Conservation (phyloP, 2,888 invertebrate genomes). For the Drosophila borealis region DNA sequence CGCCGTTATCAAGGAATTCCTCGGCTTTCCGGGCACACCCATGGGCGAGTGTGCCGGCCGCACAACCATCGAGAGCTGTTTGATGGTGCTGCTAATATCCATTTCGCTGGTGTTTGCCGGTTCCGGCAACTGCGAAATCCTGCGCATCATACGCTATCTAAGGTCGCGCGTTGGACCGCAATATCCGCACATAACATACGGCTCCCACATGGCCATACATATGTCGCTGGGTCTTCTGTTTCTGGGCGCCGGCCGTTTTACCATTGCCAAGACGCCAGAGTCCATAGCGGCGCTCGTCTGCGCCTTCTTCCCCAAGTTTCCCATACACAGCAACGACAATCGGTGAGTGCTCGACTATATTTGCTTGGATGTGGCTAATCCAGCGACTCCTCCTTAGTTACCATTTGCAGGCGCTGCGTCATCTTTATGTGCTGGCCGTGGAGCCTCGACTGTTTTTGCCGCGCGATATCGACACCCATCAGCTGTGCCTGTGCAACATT, state of each 20-base stretch:
- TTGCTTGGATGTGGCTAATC: not conserved
- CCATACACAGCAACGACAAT: conserved; percentile 98
- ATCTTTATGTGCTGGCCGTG: conserved; percentile 97
- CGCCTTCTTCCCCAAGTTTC: conserved; percentile 98
- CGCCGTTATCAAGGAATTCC: conserved; percentile 82
- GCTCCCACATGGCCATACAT: conserved; percentile 97
- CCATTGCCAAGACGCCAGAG: conserved; percentile 92
- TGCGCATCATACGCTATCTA: conserved; percentile 94
- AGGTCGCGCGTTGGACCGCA: conserved; percentile 91
- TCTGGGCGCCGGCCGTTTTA: conserved; percentile 96
- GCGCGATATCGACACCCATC: conserved; percentile 92
- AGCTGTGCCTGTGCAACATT: conserved; percentile 93
- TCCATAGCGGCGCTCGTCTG: conserved; percentile 96
- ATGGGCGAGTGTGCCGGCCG: conserved; percentile 95
- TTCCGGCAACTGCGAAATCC: conserved; percentile 93
- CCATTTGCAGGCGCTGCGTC: conserved; percentile 98
- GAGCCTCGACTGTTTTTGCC: conserved; percentile 96
- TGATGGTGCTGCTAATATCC: conserved; percentile 93
- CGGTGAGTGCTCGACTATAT: conserved; percentile 86
- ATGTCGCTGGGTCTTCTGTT: conserved; percentile 97
- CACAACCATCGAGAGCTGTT: conserved; percentile 94
- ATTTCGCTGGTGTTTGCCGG: conserved; percentile 93
- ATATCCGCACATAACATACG: conserved; percentile 92
- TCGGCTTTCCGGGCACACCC: conserved; percentile 87
- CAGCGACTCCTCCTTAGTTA: conserved; percentile 87